Conservation (phyloP, 1,140 invertebrate species). For the Drosophila sp. region DNA sequence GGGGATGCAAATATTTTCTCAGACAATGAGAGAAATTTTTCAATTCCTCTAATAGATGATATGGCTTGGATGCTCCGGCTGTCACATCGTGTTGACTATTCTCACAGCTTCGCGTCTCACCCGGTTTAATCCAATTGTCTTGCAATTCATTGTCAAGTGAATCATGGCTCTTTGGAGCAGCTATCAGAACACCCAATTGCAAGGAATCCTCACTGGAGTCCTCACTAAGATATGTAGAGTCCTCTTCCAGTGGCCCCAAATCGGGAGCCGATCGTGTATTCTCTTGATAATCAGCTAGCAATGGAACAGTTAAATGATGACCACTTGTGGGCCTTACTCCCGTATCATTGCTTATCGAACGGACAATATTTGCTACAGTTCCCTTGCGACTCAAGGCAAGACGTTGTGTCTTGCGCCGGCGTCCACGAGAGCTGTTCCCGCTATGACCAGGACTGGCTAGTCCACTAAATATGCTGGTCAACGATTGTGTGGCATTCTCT, state of each 20-base stretch:
- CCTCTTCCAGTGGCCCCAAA: conserved; percentile 42
- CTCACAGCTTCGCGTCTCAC: conserved; percentile 69
- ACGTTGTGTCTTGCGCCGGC: conserved; percentile 53
- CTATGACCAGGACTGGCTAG: conserved; percentile 1
- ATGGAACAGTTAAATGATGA: conserved; percentile 45
- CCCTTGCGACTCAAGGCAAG: conserved; percentile 32
- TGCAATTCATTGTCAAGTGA: conserved; percentile 57
- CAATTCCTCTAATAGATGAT: conserved; percentile 67
- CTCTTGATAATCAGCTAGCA: conserved; percentile 55
- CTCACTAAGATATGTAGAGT: conserved; percentile 51
- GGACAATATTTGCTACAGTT: conserved; percentile 81
- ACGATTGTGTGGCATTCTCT: conserved; percentile 66
- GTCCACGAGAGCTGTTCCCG: conserved; percentile 11
- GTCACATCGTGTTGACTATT: conserved; percentile 53
- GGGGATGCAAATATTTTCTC: conserved; percentile 60
- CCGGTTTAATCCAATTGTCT: conserved; percentile 77
- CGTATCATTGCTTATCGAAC: conserved; percentile 84
- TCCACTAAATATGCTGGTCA: conserved; percentile 56
- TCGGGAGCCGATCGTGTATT: conserved; percentile 58
- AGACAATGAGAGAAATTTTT: conserved; percentile 67
- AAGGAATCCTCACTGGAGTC: conserved; percentile 57
- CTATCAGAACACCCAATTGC: conserved; percentile 39
- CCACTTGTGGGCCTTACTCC: conserved; percentile 44
- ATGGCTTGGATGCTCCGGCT: conserved; percentile 42
- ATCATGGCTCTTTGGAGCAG: conserved; percentile 46